Percentiles rank a stretch among this genome's conserved stretches.
phyloP scores from a whole-genome alignment of 2,113 vertebrate species.

The Psilopogon haemacephalus region DNA sequence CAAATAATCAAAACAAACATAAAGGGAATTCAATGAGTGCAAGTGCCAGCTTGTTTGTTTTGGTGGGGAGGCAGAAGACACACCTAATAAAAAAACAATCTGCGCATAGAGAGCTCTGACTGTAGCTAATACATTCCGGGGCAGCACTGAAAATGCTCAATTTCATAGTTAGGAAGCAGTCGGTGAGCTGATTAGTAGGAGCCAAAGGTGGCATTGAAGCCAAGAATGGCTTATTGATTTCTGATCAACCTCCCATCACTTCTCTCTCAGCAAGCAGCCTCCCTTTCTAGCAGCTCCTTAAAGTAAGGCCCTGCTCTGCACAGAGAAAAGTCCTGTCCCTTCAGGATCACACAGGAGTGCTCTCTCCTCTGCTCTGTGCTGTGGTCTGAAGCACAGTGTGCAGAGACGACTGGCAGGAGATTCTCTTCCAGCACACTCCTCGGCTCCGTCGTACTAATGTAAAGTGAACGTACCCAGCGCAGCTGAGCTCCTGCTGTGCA shows the following conservation, averaged over 20 bases:
- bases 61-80: neutral
- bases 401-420: neutral
- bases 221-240: neutral
- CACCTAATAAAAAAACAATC: neutral
- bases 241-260: neutral
- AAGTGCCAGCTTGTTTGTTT: neutral
- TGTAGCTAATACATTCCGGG: neutral
- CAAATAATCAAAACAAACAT: neutral
- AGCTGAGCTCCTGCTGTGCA: fast-evolving
- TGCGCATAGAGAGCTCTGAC: neutral
- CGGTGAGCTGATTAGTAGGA: neutral
- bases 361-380: neutral
- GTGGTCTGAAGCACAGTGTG: fast-evolving
- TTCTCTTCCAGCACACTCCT: neutral
- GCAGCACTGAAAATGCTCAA: neutral
- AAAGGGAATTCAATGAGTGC: neutral
- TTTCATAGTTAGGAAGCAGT: neutral
- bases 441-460: neutral
- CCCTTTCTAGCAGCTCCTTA: neutral
- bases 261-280: neutral
- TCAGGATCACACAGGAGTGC: neutral
- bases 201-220: neutral
- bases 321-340: neutral
- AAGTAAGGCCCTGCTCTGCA: fast-evolving
- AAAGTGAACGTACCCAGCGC: fast-evolving